Evolutionary conservation across 2,888 invertebrate genomes (phyloP).

Genomic region (Erebia epiphron): DNA sequence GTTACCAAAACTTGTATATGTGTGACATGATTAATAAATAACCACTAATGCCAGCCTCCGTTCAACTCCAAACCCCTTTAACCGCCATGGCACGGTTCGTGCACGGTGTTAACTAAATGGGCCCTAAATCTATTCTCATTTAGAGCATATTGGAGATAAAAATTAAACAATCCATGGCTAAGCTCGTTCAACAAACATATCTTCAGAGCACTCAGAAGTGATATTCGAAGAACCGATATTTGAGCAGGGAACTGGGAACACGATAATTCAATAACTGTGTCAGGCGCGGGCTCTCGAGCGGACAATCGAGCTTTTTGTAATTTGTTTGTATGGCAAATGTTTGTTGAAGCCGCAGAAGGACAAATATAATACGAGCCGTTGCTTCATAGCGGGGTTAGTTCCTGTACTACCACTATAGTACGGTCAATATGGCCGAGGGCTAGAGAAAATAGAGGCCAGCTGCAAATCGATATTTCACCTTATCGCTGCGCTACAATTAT

Average conservation of each 20-base stretch:
- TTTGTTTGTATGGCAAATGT: constrained; percentile 36
- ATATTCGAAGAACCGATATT: constrained; percentile 10
- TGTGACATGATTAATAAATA: too few species aligned
- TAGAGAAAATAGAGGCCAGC: neutral
- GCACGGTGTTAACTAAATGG: too few species aligned
- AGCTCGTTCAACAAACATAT: constrained; percentile 12
- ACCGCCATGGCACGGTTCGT: too few species aligned
- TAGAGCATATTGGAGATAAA: neutral
- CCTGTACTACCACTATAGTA: neutral
- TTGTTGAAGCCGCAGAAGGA: constrained; percentile 10
- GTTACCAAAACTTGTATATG: too few species aligned
- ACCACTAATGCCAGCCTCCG: too few species aligned
- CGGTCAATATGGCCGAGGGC: constrained; percentile 19
- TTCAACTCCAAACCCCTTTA: too few species aligned
- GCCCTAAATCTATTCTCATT: too few species aligned
- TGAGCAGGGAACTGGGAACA: constrained; percentile 10
- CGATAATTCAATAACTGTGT: constrained; percentile 27
- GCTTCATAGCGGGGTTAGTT: constrained; percentile 32
- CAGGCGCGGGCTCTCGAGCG: constrained; percentile 12
- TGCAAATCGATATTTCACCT: neutral
- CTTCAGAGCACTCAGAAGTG: constrained; percentile 5
- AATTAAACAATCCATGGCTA: neutral
- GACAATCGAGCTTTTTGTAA: constrained; percentile 17
- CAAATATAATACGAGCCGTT: constrained; percentile 7
- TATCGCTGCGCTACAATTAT: neutral